Percentiles rank a stretch among this genome's conserved stretches.
Conservation (phyloP, 2,888 invertebrate genomes). For the Lissocephala sabroskyi region DNA sequence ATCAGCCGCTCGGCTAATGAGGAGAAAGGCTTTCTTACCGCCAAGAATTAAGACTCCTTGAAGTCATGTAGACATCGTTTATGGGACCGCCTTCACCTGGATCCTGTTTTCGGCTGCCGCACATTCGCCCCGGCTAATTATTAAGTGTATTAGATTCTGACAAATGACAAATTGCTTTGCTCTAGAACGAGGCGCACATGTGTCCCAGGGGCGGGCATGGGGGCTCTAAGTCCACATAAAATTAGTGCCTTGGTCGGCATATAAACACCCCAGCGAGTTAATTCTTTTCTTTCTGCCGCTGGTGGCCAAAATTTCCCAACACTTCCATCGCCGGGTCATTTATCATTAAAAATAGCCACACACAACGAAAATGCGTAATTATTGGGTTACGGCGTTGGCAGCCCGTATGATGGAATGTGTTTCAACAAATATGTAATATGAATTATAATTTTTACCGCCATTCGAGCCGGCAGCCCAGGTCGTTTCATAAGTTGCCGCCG, state of each 20-base stretch:
- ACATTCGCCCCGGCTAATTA: slow-evolving; percentile 38
- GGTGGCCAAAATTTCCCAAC: slow-evolving; percentile 57
- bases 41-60: too few relatives aligned
- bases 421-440: slow-evolving; percentile 64
- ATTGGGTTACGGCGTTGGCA: slow-evolving; percentile 33
- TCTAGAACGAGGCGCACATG: slow-evolving; percentile 3
- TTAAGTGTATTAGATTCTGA: slow-evolving; percentile 59
- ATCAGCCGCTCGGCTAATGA: too few relatives aligned
- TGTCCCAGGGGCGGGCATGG: not conserved
- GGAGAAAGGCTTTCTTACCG: too few relatives aligned
- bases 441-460: slow-evolving; percentile 62
- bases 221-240: slow-evolving; percentile 39
- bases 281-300: slow-evolving; percentile 46
- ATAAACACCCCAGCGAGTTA: slow-evolving; percentile 45
- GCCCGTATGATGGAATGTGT: slow-evolving; percentile 59
- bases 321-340: slow-evolving; percentile 52
- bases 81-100: too few relatives aligned
- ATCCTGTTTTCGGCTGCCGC: too few relatives aligned
- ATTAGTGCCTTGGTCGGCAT: slow-evolving; percentile 45
- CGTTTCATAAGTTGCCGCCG: slow-evolving; percentile 9
- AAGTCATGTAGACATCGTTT: too few relatives aligned
- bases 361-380: slow-evolving; percentile 55
- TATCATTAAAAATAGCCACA: slow-evolving; percentile 54
- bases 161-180: slow-evolving; percentile 58
- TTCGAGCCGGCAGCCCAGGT: slow-evolving; percentile 19